Evolutionary conservation across 2,113 vertebrate species (phyloP), one percentile per base, ranked within the genome.

Genomic region (Anoplopoma fimbria): DNA sequence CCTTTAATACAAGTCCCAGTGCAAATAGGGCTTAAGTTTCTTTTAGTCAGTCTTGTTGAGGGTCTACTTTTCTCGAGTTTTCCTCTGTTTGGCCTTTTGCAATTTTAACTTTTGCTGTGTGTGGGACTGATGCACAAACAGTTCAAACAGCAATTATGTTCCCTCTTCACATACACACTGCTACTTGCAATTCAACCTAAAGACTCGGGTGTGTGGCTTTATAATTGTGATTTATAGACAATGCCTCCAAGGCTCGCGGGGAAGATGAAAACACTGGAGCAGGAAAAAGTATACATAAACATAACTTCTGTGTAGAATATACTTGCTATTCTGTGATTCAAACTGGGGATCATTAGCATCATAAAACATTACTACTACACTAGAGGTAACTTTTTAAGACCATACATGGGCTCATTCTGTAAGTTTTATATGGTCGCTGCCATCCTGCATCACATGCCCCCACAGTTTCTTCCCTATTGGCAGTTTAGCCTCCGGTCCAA

Each of bases 161-260:
- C 23, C 57, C 49, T 83, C 49, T 58, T 45, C 60, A 62, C 47
- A 71, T 7, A 74, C 38, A 49, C 51, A 36, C 40, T 9, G 9
- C 33, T 58, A 34, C 36, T 71, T 71, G 19, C 40, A 70, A 31
- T 79, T 65, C 29, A 82, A 27, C 36, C 34, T 70, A 57, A 88
- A 75, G 57, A 74, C 27, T 55, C 42, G 60, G 58, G 1, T 62
- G 25, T 62, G 70, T 82, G 77, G 38, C 57, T 77, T 51, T 81
- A 40, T 77, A 63, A 83, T 60, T 75, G 42, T 69, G 40, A 53
- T 74, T 83, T 77, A 69, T 25, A 63, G 4, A 55, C 68, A 38
- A 1, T 57, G 60, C 53, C 9, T 70, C 31, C 62, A 55, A 27
- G 36, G 64, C 55, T 75, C n/a, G 7, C 64, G 21, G 31, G 40